These are phyloP conservation scores for Nicator chloris DNA, from an alignment of 2,113 vertebrate species.

Conservation along the genomic window DNA sequence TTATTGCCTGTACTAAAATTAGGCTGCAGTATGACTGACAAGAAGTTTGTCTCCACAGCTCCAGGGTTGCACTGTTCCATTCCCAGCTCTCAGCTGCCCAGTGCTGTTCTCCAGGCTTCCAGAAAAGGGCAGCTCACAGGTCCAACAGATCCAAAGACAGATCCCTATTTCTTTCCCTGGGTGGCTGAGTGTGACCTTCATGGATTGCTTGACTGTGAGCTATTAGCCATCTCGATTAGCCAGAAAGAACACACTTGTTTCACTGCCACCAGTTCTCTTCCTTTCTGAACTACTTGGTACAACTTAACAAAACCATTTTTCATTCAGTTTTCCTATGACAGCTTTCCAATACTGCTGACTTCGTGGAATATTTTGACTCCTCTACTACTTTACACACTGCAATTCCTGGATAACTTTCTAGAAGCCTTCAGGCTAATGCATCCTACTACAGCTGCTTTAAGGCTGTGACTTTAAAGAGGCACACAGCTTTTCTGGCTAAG, in stretches of 20 bases:
- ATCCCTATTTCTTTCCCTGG: not conserved
- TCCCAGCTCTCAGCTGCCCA: not conserved
- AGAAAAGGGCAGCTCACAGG: slow-evolving; percentile 24
- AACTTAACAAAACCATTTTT: not conserved
- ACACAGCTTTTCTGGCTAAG: not conserved
- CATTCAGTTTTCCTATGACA: not conserved
- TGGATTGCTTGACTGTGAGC: not conserved
- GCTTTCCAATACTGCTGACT: not conserved
- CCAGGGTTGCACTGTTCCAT: not conserved
- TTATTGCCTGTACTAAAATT: not conserved
- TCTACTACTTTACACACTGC: not conserved
- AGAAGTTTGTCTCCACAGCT: not conserved
- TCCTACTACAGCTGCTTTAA: not conserved
- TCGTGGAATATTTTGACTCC: not conserved
- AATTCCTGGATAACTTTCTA: not conserved
- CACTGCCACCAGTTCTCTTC: not conserved
- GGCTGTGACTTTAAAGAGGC: not conserved
- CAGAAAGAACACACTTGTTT: not conserved
- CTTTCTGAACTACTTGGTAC: not conserved
- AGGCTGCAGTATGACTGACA: not conserved
- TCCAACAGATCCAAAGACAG: not conserved
- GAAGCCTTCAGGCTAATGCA: not conserved
- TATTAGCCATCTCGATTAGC: not conserved
- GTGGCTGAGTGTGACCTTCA: not conserved
- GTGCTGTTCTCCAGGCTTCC: not conserved